Evolutionary conservation across 2,113 vertebrate species (phyloP).

Genomic region (Atlantisia rogersi): DNA sequence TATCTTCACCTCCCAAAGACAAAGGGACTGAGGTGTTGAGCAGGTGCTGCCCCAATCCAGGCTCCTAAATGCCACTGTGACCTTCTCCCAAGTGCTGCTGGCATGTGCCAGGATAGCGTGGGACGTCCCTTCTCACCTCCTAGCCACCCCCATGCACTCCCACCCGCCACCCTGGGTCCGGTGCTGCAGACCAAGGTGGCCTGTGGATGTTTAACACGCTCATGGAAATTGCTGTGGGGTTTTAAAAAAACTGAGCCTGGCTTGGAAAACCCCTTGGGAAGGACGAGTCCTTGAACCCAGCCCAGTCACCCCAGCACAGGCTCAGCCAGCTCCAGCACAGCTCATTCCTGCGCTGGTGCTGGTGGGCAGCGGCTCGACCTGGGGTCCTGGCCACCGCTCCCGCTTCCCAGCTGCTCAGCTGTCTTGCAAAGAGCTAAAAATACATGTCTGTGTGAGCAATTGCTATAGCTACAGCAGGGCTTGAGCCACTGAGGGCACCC

Average conservation of each 20-base stretch:
- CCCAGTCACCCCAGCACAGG: not conserved
- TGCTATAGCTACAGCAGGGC: not conserved
- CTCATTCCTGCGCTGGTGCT: not conserved
- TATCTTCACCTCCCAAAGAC: not conserved
- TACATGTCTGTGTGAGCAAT: not conserved
- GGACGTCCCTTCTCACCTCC: not conserved
- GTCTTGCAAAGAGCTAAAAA: not conserved
- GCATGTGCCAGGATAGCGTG: rapidly evolving
- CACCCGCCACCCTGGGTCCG: rapidly evolving
- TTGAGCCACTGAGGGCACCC: not conserved
- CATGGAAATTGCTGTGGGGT: not conserved
- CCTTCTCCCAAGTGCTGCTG: not conserved
- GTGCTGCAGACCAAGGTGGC: not conserved
- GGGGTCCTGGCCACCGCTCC: not conserved
- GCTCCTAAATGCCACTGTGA: not conserved
- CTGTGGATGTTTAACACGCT: not conserved
- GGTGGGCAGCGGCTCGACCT: not conserved
- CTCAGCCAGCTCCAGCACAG: not conserved
- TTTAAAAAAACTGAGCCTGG: not conserved
- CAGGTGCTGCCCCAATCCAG: not conserved
- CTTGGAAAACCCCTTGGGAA: not conserved
- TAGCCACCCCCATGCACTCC: not conserved
- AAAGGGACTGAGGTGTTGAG: not conserved
- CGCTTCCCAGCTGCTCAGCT: slow-evolving; percentile 1
- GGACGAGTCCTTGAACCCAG: not conserved